Percentiles rank a stretch among this genome's conserved stretches.
phyloP scores from a whole-genome alignment of 2,113 vertebrate species.

The Anarhynchus alexandrinus region DNA sequence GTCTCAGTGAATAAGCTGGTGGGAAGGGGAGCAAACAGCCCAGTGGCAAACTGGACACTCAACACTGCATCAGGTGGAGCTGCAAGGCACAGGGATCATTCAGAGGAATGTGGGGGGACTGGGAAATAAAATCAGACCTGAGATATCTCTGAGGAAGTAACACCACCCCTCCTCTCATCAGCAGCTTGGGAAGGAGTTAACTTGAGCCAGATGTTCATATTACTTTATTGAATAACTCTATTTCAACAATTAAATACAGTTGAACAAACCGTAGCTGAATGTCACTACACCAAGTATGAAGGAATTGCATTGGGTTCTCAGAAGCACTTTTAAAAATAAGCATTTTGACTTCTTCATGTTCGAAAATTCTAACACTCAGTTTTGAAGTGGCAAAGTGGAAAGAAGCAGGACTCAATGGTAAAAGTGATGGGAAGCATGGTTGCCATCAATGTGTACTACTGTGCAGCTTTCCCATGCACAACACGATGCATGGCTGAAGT shows the following conservation, averaged over 20 bases:
- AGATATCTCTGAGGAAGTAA: neutral
- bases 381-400: neutral
- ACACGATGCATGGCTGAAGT: neutral
- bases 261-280: neutral
- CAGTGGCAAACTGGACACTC: neutral
- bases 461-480: neutral
- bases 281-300: neutral
- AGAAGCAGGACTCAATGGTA: neutral
- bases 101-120: neutral
- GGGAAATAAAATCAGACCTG: neutral
- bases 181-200: neutral
- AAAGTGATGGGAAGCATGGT: neutral
- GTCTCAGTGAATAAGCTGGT: neutral
- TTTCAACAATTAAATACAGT: neutral
- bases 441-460: neutral
- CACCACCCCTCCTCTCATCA: neutral
- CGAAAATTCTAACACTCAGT: neutral
- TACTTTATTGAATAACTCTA: neutral
- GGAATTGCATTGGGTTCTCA: neutral
- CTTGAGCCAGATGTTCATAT: neutral
- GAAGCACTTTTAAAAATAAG: neutral
- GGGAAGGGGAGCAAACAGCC: neutral
- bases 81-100: neutral
- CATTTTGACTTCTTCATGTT: neutral
- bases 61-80: neutral